Conservation (phyloP, 2,888 invertebrate genomes). For the Harmothoe impar region DNA sequence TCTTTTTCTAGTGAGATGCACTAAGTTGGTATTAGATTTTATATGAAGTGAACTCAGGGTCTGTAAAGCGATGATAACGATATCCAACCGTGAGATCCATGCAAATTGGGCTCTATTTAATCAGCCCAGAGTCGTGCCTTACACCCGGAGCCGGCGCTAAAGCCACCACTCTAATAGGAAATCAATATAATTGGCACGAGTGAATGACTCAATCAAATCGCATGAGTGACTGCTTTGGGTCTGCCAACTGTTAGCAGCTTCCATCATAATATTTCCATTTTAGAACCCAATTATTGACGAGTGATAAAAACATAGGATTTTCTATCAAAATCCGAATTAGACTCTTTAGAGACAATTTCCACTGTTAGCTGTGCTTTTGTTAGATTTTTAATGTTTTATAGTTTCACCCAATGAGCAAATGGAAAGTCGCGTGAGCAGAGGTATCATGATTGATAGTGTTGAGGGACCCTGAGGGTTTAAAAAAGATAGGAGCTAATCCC, state of each 20-base stretch:
- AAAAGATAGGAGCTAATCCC: too few species aligned
- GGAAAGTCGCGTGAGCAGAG: too few species aligned
- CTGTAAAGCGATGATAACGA: not conserved
- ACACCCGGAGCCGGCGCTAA: not conserved
- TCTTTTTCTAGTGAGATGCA: too few species aligned
- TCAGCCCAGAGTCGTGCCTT: not conserved
- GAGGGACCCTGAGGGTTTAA: too few species aligned
- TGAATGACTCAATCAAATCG: conserved; percentile 22
- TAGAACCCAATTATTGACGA: not conserved
- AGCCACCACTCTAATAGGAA: not conserved
- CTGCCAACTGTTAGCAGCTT: not conserved
- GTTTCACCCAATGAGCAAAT: too few species aligned
- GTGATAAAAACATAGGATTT: not conserved
- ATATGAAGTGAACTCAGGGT: not conserved
- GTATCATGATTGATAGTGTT: too few species aligned
- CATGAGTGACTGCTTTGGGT: not conserved
- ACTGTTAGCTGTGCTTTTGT: too few species aligned
- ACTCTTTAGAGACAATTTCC: too few species aligned
- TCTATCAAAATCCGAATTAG: too few species aligned
- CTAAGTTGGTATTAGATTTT: too few species aligned
- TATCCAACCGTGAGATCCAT: not conserved
- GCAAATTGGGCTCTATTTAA: not conserved
- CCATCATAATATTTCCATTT: not conserved
- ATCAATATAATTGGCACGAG: conserved; percentile 26
- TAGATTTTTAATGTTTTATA: too few species aligned